phyloP scores from a whole-genome alignment of 2,113 vertebrate species.

The Zosterops japonicus region DNA sequence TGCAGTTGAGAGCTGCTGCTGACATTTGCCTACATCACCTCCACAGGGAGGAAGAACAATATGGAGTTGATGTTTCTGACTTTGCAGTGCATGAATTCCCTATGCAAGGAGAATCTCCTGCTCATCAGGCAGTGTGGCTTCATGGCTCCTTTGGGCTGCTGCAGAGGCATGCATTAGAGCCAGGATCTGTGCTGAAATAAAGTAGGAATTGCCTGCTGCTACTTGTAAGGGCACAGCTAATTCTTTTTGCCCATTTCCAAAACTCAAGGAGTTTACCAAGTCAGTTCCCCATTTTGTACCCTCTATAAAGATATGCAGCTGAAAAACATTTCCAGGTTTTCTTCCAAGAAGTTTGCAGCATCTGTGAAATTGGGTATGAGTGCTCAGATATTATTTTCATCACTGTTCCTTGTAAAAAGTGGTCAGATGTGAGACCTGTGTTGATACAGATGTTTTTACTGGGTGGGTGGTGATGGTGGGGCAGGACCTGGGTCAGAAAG shows the following conservation, averaged over 20 bases:
- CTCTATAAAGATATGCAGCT: rapidly evolving
- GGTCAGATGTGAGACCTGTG: not conserved
- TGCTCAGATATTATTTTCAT: not conserved
- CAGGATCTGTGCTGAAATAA: not conserved
- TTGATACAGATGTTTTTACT: not conserved
- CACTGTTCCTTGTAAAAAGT: not conserved
- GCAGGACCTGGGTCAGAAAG: not conserved
- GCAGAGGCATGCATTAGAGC: not conserved
- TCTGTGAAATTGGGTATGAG: not conserved
- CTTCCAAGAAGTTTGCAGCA: not conserved
- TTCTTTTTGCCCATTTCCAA: not conserved
- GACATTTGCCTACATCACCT: not conserved
- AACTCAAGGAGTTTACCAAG: not conserved
- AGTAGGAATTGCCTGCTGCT: not conserved
- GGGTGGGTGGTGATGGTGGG: not conserved
- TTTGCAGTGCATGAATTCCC: not conserved
- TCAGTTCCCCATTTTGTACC: not conserved
- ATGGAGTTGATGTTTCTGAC: not conserved
- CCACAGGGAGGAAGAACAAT: not conserved
- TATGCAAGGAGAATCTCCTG: not conserved
- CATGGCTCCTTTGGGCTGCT: not conserved
- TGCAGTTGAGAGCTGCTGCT: not conserved
- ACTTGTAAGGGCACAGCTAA: not conserved
- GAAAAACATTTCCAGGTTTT: not conserved
- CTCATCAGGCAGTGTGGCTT: not conserved